These are phyloP conservation scores for Leucophora obtusa DNA, from an alignment of 2,888 invertebrate species.

Conservation along the genomic window DNA sequence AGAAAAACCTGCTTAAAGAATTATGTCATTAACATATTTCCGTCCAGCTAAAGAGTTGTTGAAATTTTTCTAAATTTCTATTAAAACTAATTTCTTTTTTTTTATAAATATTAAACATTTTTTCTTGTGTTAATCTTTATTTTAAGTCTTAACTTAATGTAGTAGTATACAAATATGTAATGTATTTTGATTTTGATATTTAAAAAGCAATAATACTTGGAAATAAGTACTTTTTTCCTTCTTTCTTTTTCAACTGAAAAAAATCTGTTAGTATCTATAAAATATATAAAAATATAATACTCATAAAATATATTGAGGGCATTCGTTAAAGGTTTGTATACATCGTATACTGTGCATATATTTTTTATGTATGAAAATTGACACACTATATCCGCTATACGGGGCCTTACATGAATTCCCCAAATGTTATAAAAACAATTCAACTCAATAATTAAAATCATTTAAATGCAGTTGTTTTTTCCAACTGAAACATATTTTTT, in stretches of 20 bases:
- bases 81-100: neutral
- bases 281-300: slow-evolving; percentile 46
- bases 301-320: slow-evolving; percentile 7
- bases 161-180: slow-evolving; percentile 55
- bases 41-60: too few species aligned
- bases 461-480: slow-evolving; percentile 42
- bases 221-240: slow-evolving; percentile 55
- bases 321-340: too few species aligned
- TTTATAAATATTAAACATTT: slow-evolving; percentile 46
- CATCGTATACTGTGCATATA: too few species aligned
- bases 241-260: slow-evolving; percentile 30
- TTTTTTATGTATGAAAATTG: too few species aligned
- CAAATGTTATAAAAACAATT: slow-evolving; percentile 44
- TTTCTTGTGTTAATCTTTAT: slow-evolving; percentile 42
- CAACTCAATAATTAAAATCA: slow-evolving; percentile 48
- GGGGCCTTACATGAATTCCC: too few species aligned
- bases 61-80: neutral
- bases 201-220: slow-evolving; percentile 55
- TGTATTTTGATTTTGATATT: slow-evolving; percentile 33
- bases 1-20: too few species aligned
- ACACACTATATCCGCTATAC: too few species aligned
- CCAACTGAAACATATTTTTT: slow-evolving; percentile 11
- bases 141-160: slow-evolving; percentile 30
- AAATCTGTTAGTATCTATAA: slow-evolving; percentile 16
- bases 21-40: too few species aligned